Conservation (phyloP, 2,113 vertebrate genomes). For the Hoplias malabaricus region DNA sequence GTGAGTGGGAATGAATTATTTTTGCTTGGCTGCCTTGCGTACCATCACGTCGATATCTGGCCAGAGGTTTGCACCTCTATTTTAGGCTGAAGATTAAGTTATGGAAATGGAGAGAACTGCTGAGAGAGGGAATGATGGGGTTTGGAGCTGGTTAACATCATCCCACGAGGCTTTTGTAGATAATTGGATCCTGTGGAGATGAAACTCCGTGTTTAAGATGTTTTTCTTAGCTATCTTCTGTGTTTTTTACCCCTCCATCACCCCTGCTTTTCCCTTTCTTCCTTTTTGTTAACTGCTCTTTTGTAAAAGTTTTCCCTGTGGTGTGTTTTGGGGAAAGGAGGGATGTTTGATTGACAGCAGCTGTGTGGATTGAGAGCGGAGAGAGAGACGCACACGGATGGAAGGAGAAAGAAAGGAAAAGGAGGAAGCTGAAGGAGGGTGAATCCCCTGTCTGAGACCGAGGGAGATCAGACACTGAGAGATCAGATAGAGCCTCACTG, state of each 20-base stretch:
- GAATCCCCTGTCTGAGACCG: conserved; percentile 34
- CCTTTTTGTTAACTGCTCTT: background rate
- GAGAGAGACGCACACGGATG: background rate
- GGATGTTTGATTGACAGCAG: conserved; percentile 27
- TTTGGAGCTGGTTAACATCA: background rate
- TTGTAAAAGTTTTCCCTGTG: background rate
- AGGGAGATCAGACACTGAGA: conserved; percentile 17
- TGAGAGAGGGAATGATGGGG: conserved; percentile 7
- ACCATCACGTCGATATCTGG: background rate
- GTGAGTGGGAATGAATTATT: background rate
- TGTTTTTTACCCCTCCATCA: background rate
- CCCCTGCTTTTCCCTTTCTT: background rate
- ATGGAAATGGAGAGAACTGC: background rate
- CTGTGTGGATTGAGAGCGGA: conserved; percentile 25
- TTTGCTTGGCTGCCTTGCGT: background rate
- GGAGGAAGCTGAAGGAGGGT: background rate
- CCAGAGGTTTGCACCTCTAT: background rate
- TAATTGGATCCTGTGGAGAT: background rate
- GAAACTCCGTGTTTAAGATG: background rate
- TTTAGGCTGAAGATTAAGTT: background rate
- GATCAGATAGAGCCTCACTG: conserved; percentile 30
- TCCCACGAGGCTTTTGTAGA: background rate
- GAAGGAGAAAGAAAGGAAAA: background rate
- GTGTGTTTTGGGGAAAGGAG: background rate
- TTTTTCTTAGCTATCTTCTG: background rate